Evolutionary conservation across 1,140 invertebrate species (phyloP).

Genomic region (Nymphalis io): DNA sequence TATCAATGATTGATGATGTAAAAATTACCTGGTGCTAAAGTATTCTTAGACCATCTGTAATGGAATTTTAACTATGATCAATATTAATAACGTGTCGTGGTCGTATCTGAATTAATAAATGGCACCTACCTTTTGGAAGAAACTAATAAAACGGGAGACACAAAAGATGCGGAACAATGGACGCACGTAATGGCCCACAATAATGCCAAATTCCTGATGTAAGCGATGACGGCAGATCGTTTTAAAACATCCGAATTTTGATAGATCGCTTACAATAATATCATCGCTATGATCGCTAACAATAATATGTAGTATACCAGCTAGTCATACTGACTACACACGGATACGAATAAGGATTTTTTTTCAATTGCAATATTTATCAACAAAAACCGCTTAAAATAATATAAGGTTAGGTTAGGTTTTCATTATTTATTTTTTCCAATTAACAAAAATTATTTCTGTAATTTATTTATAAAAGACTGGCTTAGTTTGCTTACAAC

Average conservation of each 20-base stretch:
- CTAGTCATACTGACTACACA: too few species aligned
- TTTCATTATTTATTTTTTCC: too few species aligned
- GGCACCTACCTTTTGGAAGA: conserved; percentile 35
- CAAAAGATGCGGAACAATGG: conserved; percentile 41
- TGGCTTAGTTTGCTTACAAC: too few species aligned
- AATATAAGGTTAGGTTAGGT: too few species aligned
- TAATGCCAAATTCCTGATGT: conserved; percentile 26
- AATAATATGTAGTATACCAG: too few species aligned
- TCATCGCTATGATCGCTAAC: neutral
- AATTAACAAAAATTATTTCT: too few species aligned
- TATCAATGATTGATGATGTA: too few species aligned
- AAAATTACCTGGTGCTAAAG: neutral
- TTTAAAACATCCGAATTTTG: conserved; percentile 7
- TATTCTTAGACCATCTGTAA: neutral
- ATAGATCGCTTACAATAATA: neutral
- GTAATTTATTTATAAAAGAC: too few species aligned
- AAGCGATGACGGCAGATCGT: conserved; percentile 37
- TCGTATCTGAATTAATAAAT: conserved; percentile 27
- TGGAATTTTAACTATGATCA: conserved; percentile 13
- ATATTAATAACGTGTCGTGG: conserved; percentile 15
- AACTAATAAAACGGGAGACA: conserved; percentile 48
- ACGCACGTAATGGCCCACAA: conserved; percentile 40
- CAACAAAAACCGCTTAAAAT: too few species aligned
- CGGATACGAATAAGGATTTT: too few species aligned
- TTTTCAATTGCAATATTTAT: too few species aligned